Base-by-base conservation (phyloP, 2,797 vertebrate species). In the Macrochelys suwanniensis region DNA sequence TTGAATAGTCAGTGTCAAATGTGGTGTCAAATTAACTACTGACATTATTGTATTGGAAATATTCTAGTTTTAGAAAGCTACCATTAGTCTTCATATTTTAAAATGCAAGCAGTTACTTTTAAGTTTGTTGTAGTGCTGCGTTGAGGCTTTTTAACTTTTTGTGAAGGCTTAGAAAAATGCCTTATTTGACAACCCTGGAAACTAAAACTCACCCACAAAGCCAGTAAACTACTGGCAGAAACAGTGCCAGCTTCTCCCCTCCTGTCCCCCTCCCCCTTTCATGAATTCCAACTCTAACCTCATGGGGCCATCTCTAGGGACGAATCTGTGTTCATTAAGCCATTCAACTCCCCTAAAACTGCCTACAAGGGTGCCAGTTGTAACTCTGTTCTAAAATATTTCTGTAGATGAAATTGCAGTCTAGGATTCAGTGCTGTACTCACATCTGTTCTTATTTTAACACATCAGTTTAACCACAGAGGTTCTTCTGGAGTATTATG, bases 401-500 rank as follows among this genome's bases (percentile, higher is more conserved):
- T 93, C 49, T 81, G 21, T 49, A 0, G 1, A 0, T 65, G 53
- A 37, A 13, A 53, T 80, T 1, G 3, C n/a, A 87, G 19, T 91
- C 85, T 80, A 1, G 0, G 56, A 0, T 56, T 89, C 3, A 0
- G 0, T 2, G 6, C 80, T 3, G 37, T 85, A 0, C 37, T 85
- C 93, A 37, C 92, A 95, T 97, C 95, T 95, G 95, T 71, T 95
- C 89, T 71, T 33, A 0, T 83, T 97, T 87, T 42, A 84, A 76
- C 0, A 0, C 81, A 26, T 79, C 1, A 8, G 9, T 94, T 90
- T 71, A 90, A 95, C 88, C 85, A 81, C 89, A 77, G 83, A 92
- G 93, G 57, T 92, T 93, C 88, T 96, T 96, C 88, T 96, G 89
- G 85, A 94, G 87, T 93, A 96, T 80, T 89, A 49, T 59, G 79